Percentiles rank a stretch among this genome's conserved stretches.
phyloP scores from a whole-genome alignment of 1,140 invertebrate species.

The Drosophila watanabei region DNA sequence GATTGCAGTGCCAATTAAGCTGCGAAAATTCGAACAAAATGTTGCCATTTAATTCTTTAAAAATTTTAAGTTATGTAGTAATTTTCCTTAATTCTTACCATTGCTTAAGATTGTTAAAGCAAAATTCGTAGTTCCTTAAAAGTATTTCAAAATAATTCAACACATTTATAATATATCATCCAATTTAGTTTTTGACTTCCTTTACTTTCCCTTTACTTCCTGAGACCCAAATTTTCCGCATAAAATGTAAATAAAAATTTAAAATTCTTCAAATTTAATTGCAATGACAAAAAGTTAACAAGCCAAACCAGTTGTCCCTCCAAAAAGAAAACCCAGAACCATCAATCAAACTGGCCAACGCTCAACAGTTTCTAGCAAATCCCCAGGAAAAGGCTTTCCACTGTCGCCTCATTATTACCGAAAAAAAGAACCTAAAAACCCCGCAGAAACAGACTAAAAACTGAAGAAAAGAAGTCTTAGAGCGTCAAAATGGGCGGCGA shows the following conservation, averaged over 20 bases:
- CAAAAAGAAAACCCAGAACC: background rate
- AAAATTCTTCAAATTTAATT: slow-evolving; percentile 23
- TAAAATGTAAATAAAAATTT: background rate
- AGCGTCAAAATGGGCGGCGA: slow-evolving; percentile 36
- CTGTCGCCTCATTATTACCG: slow-evolving; percentile 45
- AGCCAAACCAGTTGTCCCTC: background rate
- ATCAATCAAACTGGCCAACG: slow-evolving; percentile 47
- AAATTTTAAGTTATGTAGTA: slow-evolving; percentile 9
- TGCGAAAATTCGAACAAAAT: slow-evolving; percentile 8
- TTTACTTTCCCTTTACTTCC: background rate
- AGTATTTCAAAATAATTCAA: too few species aligned
- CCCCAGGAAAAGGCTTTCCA: slow-evolving; percentile 21
- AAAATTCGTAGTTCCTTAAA: background rate
- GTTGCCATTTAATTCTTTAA: slow-evolving; percentile 23
- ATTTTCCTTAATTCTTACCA: background rate
- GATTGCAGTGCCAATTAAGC: slow-evolving; percentile 44
- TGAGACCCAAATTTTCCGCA: background rate
- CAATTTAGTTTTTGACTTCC: too few species aligned
- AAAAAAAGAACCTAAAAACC: slow-evolving; percentile 23
- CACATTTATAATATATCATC: too few species aligned
- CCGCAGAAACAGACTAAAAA: slow-evolving; percentile 13
- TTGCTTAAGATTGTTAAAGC: background rate
- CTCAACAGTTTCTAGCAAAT: slow-evolving; percentile 43
- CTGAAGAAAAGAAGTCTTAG: slow-evolving; percentile 34
- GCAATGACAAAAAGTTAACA: slow-evolving; percentile 49